Percentiles rank a stretch among this genome's conserved stretches.
phyloP scores from a whole-genome alignment of 2,888 invertebrate genomes.

The Phengaris alcon region DNA sequence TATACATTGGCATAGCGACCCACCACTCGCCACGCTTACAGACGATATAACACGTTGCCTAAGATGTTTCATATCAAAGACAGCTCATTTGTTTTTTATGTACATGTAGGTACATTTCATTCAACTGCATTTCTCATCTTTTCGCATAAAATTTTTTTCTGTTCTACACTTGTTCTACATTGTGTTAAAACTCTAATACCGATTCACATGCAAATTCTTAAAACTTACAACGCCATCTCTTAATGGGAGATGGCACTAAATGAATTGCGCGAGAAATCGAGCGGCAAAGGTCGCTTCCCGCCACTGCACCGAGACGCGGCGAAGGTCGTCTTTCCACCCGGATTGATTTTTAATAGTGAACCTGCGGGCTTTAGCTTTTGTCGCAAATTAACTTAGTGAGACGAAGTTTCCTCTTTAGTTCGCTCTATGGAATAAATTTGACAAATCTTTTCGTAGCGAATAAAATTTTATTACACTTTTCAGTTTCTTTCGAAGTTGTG shows the following conservation, averaged over 20 bases:
- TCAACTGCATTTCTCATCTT: neutral
- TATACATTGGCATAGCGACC: no score
- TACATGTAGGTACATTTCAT: neutral
- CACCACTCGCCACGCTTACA: no score
- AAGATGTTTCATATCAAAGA: neutral
- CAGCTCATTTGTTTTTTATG: neutral
- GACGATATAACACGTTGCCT: neutral
- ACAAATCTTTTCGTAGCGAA: constrained; percentile 27
- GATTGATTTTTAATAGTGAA: constrained; percentile 76
- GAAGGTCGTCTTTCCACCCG: constrained; percentile 63
- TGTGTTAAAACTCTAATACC: neutral
- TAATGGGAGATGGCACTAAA: constrained; percentile 69
- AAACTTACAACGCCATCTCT: constrained; percentile 59
- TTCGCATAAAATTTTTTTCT: neutral
- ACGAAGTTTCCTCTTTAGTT: constrained; percentile 54
- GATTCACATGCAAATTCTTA: constrained; percentile 23
- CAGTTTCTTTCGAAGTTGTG: constrained; percentile 19
- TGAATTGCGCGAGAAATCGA: constrained; percentile 78
- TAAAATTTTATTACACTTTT: constrained; percentile 23
- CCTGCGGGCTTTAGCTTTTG: constrained; percentile 68
- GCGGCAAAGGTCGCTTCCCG: constrained; percentile 72
- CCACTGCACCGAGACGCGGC: constrained; percentile 64
- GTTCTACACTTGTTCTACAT: constrained; percentile 5
- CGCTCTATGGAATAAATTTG: constrained; percentile 26
- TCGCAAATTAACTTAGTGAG: constrained; percentile 68